Base-by-base conservation (phyloP, 1,140 invertebrate genomes). In the Drosophila takahashii region DNA sequence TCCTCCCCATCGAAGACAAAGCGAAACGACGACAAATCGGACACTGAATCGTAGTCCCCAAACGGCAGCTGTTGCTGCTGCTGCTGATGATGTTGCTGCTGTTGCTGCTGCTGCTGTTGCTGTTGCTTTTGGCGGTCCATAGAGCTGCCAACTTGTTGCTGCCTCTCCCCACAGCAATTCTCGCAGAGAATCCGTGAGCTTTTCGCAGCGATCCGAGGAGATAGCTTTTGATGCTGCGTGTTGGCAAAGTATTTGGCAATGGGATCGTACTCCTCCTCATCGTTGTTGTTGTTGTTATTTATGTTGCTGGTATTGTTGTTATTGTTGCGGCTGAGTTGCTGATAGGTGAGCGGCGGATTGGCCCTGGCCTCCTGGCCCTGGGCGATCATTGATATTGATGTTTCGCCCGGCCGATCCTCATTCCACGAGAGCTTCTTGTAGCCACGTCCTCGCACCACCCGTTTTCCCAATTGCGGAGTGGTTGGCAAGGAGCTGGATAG, bases 1-100 rank as follows among this genome's bases (percentile, higher is more conserved):
- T 90, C 80, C 67, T 91, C 77, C 65, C 87, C 90, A 79, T 79
- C 76, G 76, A 85, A 91, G 72, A 91, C 90, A 86, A 91, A 91
- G 71, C 90, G 83, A 81, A 89, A 86, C 84, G 90, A 91, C 90
- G 90, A 91, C 86, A 91, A 89, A 77, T 91, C 86, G 77, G 77
- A 87, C 71, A 90, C 90, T 91, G 90, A 91, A 89, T 91, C 85
- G 64, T 58, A 73, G 84, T 76, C 72, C 78, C 80, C 65, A 77
- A 65, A 45, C 66, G 79, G 42, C 66, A 53, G 37, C 41, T 65
- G 72, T 37, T 58, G 62, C 41, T 54, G 65, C 48, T 60, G 71
- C 15, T 70, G 48, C 57, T 48, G 37, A 8, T 65, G 58, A 18
- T 44, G 58, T 4, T 75, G 52, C 18, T 64, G 47, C 16, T 34